Percentiles rank a stretch among this genome's conserved stretches.
phyloP scores from a whole-genome alignment of 2,888 invertebrate species.

The Formica aserva region DNA sequence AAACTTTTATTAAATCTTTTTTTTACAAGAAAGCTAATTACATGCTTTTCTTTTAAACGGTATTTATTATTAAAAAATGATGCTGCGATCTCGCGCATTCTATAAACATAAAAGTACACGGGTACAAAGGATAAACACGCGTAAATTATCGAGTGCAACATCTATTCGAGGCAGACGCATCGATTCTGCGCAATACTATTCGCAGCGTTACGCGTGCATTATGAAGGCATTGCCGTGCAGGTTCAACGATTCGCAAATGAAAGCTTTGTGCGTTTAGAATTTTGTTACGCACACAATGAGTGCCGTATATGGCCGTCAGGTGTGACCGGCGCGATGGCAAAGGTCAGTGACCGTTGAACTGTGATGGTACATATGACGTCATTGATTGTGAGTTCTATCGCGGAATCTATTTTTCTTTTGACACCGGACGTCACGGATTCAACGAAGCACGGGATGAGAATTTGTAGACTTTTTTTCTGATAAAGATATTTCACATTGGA shows the following conservation, averaged over 20 bases:
- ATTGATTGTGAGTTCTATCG: slow-evolving; percentile 54
- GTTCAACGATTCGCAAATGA: slow-evolving; percentile 10
- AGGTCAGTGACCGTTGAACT: slow-evolving; percentile 69
- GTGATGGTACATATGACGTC: slow-evolving; percentile 65
- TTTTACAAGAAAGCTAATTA: neutral
- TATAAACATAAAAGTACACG: neutral
- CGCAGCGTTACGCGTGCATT: neutral
- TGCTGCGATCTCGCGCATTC: neutral
- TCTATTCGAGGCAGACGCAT: neutral
- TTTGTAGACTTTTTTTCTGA: neutral
- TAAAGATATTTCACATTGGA: neutral
- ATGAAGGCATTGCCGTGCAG: neutral
- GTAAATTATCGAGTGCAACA: neutral
- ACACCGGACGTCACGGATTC: neutral
- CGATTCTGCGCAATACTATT: neutral
- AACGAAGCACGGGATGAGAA: neutral
- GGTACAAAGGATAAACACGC: neutral
- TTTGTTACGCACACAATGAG: slow-evolving; percentile 40
- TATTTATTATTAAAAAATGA: slow-evolving; percentile 5
- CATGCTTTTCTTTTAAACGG: neutral
- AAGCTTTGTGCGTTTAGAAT: slow-evolving; percentile 19
- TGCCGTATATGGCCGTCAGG: slow-evolving; percentile 50
- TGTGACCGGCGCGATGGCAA: slow-evolving; percentile 62
- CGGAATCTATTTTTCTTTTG: slow-evolving; percentile 56
- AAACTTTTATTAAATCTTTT: neutral